Evolutionary conservation across 2,888 invertebrate species (phyloP).

Genomic region (Epistrophe eligans): DNA sequence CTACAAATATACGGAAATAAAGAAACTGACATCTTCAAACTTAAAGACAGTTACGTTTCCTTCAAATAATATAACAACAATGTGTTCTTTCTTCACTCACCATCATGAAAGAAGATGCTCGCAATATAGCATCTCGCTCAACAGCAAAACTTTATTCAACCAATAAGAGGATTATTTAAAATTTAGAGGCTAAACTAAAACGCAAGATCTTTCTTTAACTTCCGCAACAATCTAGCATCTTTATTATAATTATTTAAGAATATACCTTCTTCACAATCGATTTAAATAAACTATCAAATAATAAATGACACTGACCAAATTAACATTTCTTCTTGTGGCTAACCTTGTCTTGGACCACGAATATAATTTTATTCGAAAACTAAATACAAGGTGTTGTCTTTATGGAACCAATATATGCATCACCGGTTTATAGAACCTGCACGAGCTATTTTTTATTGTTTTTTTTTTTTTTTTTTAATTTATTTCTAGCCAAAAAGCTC

Average conservation of each 20-base stretch:
- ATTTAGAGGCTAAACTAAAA: constrained; percentile 44
- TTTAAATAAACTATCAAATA: constrained; percentile 40
- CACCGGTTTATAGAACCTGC: constrained; percentile 65
- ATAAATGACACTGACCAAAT: constrained; percentile 47
- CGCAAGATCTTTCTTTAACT: constrained; percentile 1
- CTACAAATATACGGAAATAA: constrained; percentile 7
- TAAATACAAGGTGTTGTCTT: constrained; percentile 17
- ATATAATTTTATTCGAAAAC: constrained; percentile 42
- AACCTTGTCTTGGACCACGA: constrained; percentile 43
- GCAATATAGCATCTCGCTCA: background rate
- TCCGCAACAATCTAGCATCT: constrained; percentile 36
- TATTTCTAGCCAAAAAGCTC: background rate
- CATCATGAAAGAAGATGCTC: background rate
- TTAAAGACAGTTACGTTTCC: background rate
- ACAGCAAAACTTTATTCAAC: background rate
- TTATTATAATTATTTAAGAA: constrained; percentile 35
- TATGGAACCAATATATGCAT: constrained; percentile 43
- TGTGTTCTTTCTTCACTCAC: background rate
- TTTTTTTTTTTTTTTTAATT: background rate
- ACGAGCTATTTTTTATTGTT: background rate
- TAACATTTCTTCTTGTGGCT: constrained; percentile 60
- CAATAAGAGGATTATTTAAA: constrained; percentile 46
- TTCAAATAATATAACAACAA: background rate
- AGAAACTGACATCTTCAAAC: background rate
- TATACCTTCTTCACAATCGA: constrained; percentile 51